Evolutionary conservation across 2,888 invertebrate genomes (phyloP), one percentile per base, ranked within the genome.

Genomic region (Chrysolina haemoptera): DNA sequence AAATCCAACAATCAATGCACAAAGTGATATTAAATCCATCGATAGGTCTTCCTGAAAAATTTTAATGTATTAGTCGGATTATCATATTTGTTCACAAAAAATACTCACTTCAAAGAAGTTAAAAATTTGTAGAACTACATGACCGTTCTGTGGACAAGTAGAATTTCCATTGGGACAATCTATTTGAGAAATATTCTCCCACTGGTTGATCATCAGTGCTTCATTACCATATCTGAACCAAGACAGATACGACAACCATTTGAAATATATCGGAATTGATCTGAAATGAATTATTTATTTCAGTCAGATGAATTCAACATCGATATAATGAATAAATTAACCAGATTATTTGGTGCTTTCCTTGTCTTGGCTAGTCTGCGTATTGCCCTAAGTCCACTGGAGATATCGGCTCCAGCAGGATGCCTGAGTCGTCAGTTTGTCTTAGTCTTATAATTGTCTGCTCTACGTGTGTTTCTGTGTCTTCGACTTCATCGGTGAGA

Each of bases 201-300:
- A 97, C 85, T 98, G 97, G 89, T 97, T 97, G 71, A 97, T 92
- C 68, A 95, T 89, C 18, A 97, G 88, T 0, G 96, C 96, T 87
- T 97, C 97, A 87, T 96, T 96, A 40, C 96, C 96, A 87, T 96
- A 97, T 71, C 94, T 93, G 88, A 97, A 97, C 97, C 97, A 97
- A 0, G 97, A 97, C 14, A 97, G 87, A 87, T 96, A 95, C 0
- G 95, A 94, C 76, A 96, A 89, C 96, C 96, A 97, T 79, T 93
- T 91, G 73, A 97, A 92, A 85, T 96, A 97, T 0, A 91, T 88
- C 0, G 97, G 97, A 22, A 96, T 94, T 0, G 96, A 96, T 1
- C 95, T 95, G 84, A 22, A 85, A 84, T 43, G 20, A 27, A 67
- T 12, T 18, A 1, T 63, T 14, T 46, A 71, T 68, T 16, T 22